phyloP scores from a whole-genome alignment of 2,113 vertebrate species.

The Burhinus bistriatus region DNA sequence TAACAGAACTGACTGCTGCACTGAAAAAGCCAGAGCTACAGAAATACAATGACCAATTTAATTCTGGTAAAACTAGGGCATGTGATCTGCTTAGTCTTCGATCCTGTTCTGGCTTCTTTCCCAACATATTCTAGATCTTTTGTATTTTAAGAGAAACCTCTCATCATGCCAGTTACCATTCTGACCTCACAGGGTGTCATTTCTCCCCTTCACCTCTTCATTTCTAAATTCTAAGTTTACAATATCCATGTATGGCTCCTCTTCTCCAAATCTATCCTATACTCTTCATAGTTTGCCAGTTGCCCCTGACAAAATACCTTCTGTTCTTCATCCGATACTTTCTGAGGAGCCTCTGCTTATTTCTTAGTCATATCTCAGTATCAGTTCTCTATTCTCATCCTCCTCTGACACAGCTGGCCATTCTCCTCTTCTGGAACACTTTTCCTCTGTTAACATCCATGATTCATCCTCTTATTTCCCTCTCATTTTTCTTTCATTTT shows the following conservation, averaged over 20 bases:
- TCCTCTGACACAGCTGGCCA: neutral
- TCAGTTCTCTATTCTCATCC: neutral
- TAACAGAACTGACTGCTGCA: neutral
- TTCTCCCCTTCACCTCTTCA: neutral
- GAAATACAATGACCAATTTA: neutral
- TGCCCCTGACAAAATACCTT: neutral
- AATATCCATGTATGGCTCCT: neutral
- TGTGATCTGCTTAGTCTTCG: neutral
- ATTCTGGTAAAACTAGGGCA: neutral
- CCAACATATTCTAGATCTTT: neutral
- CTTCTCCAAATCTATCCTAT: neutral
- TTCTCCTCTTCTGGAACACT: neutral
- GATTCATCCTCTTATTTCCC: neutral
- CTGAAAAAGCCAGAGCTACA: neutral
- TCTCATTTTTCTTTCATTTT: neutral
- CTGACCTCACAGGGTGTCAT: neutral
- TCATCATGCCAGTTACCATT: neutral
- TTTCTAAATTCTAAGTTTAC: neutral
- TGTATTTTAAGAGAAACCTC: neutral
- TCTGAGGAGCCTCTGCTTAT: neutral
- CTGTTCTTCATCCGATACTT: neutral
- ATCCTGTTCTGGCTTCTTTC: neutral
- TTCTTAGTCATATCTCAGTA: neutral
- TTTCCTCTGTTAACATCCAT: neutral
- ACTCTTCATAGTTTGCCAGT: neutral